Percentiles rank a stretch among this genome's conserved stretches.
Conservation (phyloP, 2,113 vertebrate species). For the Gorsachius goisagi region DNA sequence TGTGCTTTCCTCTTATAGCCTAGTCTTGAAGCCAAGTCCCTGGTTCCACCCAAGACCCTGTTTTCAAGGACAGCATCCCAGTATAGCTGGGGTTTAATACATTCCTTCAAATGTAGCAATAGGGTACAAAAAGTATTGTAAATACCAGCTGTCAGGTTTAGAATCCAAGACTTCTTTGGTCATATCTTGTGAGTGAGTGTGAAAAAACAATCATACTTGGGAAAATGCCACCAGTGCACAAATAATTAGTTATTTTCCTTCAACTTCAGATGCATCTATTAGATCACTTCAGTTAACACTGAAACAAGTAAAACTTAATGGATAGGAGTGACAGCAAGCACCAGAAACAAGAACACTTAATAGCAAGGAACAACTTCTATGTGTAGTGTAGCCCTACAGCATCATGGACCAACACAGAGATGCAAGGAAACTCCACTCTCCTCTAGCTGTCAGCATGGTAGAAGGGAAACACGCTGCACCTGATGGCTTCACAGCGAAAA, state of each 20-base stretch:
- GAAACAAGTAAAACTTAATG: not conserved
- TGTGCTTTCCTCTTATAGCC: not conserved
- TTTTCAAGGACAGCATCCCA: not conserved
- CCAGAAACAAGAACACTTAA: not conserved
- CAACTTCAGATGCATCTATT: not conserved
- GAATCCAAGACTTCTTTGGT: not conserved
- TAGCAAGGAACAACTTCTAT: not conserved
- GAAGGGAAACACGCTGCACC: not conserved
- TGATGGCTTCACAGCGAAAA: not conserved
- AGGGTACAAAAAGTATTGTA: not conserved
- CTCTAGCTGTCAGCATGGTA: not conserved
- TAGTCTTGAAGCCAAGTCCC: not conserved
- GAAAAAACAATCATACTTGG: not conserved
- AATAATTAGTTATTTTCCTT: not conserved
- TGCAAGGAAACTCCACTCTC: not conserved
- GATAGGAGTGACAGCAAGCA: not conserved
- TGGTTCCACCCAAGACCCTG: not conserved
- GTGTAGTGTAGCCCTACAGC: not conserved
- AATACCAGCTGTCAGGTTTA: not conserved
- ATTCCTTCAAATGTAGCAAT: not conserved
- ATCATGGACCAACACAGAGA: not conserved
- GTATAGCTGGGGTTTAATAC: not conserved
- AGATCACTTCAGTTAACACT: not conserved
- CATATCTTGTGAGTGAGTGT: not conserved
- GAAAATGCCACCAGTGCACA: not conserved